Base-by-base conservation (phyloP, 2,797 vertebrate genomes). In the Lagodon rhomboides region DNA sequence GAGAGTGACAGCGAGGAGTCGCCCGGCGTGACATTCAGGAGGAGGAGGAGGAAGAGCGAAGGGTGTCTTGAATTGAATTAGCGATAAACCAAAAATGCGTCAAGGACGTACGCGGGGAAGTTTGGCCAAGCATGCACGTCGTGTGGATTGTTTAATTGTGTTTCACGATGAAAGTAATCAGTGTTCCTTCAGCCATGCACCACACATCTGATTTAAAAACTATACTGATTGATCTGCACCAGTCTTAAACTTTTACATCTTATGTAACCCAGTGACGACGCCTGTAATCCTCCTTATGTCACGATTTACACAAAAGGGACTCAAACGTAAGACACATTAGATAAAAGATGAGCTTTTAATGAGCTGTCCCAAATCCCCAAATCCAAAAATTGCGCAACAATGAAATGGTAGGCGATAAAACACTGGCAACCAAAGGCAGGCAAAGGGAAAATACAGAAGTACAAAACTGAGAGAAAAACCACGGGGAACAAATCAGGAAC, bases 1-100 rank as follows among this genome's bases (percentile, higher is more conserved):
- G 44, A 64, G 70, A 82, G 76, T 38, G 81, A 79, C 56, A 70
- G 70, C 72, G 77, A 61, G 53, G 56, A 60, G 44, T 23, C 18
- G 30, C 2, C 54, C 9, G 51, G 51, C 4, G 3, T 75, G 75
- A 83, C 68, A 73, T 34, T 44, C n/a, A 8, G 50, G 56, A 73
- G 43, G 15, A 8, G 50, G 56, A 73, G 43, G 15, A 15, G 34
- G 62, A 61, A 73, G 58, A 67, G 80, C 53, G 49, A 73, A 20
- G 51, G 47, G 62, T 68, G 50, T 44, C 25, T 65, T 43, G 44
- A 16, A 53, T 60, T 59, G 46, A 58, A 75, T 61, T 44, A 49
- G 65, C 49, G 8, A 38, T 9, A 43, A 80, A 62, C 18, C 20
- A 25, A 41, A 53, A 70, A 38, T 15, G 30, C 60, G 73, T 17